phyloP scores from a whole-genome alignment of 1,140 invertebrate species.

The Kradibia gibbosae region DNA sequence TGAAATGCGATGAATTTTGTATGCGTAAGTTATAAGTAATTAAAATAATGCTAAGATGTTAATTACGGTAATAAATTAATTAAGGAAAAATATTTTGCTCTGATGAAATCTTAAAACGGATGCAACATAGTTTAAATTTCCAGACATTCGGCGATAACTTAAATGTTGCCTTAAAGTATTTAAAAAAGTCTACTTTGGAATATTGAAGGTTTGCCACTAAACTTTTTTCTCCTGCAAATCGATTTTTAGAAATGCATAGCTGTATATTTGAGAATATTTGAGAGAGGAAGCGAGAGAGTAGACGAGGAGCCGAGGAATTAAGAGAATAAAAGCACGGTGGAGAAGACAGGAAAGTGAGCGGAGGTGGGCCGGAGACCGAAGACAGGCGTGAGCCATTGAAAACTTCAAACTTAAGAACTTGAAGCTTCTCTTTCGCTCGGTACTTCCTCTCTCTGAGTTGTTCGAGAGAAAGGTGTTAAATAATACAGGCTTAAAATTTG shows the following conservation, averaged over 20 bases:
- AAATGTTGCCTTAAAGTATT: constrained; percentile 33
- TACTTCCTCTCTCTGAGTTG: constrained; percentile 51
- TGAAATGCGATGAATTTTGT: too few species aligned
- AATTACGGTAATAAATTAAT: background rate
- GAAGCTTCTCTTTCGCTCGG: constrained; percentile 23
- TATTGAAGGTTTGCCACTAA: background rate
- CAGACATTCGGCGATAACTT: background rate
- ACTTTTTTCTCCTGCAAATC: constrained; percentile 39
- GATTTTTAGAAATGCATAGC: constrained; percentile 47
- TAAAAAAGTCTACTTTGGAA: constrained; percentile 21
- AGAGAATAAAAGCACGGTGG: constrained; percentile 38
- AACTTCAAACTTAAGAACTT: constrained; percentile 65
- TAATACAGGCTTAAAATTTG: constrained; percentile 70
- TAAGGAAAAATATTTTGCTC: background rate
- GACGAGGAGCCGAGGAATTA: constrained; percentile 43
- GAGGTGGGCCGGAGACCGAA: constrained; percentile 30
- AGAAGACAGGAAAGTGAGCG: constrained; percentile 10
- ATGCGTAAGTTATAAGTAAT: too few species aligned
- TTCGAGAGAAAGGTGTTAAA: constrained; percentile 65
- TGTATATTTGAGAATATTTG: constrained; percentile 38
- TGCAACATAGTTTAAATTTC: background rate
- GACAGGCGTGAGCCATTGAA: constrained; percentile 60
- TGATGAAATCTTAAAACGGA: background rate
- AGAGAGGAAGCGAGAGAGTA: constrained; percentile 47
- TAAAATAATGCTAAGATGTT: too few species aligned